Conservation (phyloP, 2,113 vertebrate species). For the Elachura formosa region DNA sequence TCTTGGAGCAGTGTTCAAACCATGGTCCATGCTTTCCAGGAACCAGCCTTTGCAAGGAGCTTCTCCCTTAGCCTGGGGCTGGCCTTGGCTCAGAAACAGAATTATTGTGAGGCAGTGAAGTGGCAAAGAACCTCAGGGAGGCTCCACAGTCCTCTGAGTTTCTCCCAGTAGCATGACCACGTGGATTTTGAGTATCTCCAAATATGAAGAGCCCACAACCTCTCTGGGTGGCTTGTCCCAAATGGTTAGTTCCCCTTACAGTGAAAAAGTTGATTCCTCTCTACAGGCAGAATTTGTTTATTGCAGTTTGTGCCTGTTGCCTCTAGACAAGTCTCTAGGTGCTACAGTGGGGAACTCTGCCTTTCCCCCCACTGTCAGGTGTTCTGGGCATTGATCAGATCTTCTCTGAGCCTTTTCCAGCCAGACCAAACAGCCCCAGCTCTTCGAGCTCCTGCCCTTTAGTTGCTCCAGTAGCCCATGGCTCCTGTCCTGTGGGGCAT, state of each 20-base stretch:
- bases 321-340: background rate
- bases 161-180: background rate
- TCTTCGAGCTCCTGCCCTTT: background rate
- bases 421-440: background rate
- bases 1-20: background rate
- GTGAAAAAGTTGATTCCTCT: background rate
- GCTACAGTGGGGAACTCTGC: background rate
- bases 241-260: background rate
- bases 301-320: background rate
- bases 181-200: background rate
- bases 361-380: background rate
- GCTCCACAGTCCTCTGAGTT: background rate
- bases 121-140: background rate
- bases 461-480: background rate
- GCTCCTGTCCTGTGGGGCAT: background rate
- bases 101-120: background rate
- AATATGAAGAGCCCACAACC: background rate
- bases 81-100: background rate
- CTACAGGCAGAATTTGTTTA: background rate
- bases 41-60: background rate
- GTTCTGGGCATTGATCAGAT: background rate
- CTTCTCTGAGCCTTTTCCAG: background rate
- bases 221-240: background rate
- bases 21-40: rapidly evolving
- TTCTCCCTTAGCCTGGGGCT: background rate